phyloP scores from a whole-genome alignment of 2,113 vertebrate genomes.

The Otus sunia region DNA sequence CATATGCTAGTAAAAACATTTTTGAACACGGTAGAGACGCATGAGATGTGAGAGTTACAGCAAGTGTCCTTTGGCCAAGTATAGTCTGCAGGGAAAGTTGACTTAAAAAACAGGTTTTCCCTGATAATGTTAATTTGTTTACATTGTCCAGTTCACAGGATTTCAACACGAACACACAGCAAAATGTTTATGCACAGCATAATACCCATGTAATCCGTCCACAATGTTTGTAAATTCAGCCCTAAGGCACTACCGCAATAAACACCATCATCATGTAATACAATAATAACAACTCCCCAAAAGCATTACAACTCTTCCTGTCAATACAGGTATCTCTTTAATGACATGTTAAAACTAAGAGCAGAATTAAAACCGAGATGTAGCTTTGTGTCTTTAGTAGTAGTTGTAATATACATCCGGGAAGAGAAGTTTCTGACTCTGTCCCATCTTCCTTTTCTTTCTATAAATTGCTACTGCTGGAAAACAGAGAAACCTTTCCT shows the following conservation, averaged over 20 bases:
- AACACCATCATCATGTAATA: conserved; percentile 45
- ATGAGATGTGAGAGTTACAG: background rate
- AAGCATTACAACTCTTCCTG: conserved; percentile 43
- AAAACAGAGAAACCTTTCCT: background rate
- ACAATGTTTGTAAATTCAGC: conserved; percentile 32
- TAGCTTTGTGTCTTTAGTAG: background rate
- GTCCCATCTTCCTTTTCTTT: background rate
- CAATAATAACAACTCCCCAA: conserved; percentile 45
- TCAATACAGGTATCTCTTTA: conserved; percentile 54
- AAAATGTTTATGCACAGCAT: background rate
- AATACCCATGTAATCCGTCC: conserved; percentile 33
- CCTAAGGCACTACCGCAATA: conserved; percentile 42
- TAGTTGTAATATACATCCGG: background rate
- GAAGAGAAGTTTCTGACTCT: background rate
- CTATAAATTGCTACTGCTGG: background rate
- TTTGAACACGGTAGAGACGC: background rate
- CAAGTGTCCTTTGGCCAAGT: background rate
- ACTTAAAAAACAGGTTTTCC: conserved; percentile 40
- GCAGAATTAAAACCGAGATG: conserved; percentile 18
- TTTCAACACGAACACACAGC: background rate
- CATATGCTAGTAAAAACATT: background rate
- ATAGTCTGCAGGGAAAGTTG: background rate
- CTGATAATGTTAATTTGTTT: conserved; percentile 41
- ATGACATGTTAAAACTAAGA: conserved; percentile 40
- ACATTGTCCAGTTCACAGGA: conserved; percentile 46